Base-by-base conservation (phyloP, 2,888 invertebrate species). In the Himalopsyche tibetana region DNA sequence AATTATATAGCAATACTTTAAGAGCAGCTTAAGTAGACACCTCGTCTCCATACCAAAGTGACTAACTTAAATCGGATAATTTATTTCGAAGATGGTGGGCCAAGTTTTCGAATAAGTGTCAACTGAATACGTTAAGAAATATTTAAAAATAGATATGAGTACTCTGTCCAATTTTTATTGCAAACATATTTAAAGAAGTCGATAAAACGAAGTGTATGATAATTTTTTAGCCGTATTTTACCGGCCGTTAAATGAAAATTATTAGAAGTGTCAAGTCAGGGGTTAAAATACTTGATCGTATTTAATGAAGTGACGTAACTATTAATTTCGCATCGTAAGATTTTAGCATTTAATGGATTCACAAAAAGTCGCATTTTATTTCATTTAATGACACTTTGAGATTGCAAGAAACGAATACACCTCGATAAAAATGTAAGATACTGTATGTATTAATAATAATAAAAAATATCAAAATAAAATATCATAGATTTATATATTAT, bases 251-350 rank as follows among this genome's bases (percentile, higher is more conserved):
- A 63, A 63, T 19, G 63, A 63, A 63, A n/a, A 63, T 63, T 63
- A 63, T 63, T 63, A n/a, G 63, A 63, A 63, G 56, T 63, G n/a
- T 63, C 56, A 63, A 19, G 63, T 63, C 63, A 63, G 63, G 63
- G 63, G 63, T 63, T 63, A 63, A 63, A 63, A 63, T 63, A 63
- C 63, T 63, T 63, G 63, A 19, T 63, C 63, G 63, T 63, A 63
- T 63, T 63, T 63, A 63, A 63, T 19, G 63, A 63, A 19, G n/a
- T 63, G 63, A 63, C 63, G 63, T 63, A 63, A 63, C 5, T 63
- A 19, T 63, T 63, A 63, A 63, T 19, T 63, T 63, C 8, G 63
- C 4, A 63, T 63, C 28, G 63, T 4, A 51, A 15, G 51, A 51
- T 51, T 51, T 51, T 51, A 51, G 15, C 51, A 51, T 51, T 51